Conservation (phyloP, 2,888 invertebrate species). For the Chrysomela aeneicollis region DNA sequence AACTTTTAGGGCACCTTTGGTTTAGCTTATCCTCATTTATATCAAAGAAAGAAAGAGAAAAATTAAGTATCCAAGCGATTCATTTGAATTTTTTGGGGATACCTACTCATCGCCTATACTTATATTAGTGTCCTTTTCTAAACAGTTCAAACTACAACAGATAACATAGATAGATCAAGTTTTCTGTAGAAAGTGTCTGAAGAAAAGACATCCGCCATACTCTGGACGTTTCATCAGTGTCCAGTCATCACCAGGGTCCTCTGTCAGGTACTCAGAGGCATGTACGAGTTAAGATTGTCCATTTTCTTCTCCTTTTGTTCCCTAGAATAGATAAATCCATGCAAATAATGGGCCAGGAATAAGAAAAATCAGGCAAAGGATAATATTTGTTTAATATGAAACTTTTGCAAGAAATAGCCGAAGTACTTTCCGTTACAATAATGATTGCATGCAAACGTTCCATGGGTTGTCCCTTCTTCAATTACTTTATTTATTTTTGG, state of each 20-base stretch:
- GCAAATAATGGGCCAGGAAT: background rate
- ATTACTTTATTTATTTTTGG: too few relatives aligned
- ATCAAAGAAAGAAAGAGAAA: conserved; percentile 35
- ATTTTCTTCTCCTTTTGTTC: conserved; percentile 88
- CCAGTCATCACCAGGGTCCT: conserved; percentile 64
- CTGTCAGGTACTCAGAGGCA: conserved; percentile 76
- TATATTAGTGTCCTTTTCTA: conserved; percentile 56
- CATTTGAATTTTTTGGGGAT: conserved; percentile 34
- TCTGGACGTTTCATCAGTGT: conserved; percentile 53
- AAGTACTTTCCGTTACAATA: too few relatives aligned
- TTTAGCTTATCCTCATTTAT: conserved; percentile 74
- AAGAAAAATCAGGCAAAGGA: too few relatives aligned
- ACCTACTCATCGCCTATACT: conserved; percentile 54
- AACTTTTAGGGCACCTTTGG: conserved; percentile 85
- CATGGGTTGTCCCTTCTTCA: too few relatives aligned
- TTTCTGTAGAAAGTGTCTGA: conserved; percentile 44
- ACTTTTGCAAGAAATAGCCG: too few relatives aligned
- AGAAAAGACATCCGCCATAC: conserved; percentile 36
- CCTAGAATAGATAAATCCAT: conserved; percentile 44
- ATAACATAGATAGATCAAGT: conserved; percentile 57
- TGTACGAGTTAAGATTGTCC: conserved; percentile 85
- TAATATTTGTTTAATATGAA: too few relatives aligned
- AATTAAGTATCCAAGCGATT: conserved; percentile 46
- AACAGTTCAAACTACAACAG: conserved; percentile 58
- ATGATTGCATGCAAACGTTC: too few relatives aligned